Conservation (phyloP, 2,113 vertebrate species). For the Dipodomys spectabilis region DNA sequence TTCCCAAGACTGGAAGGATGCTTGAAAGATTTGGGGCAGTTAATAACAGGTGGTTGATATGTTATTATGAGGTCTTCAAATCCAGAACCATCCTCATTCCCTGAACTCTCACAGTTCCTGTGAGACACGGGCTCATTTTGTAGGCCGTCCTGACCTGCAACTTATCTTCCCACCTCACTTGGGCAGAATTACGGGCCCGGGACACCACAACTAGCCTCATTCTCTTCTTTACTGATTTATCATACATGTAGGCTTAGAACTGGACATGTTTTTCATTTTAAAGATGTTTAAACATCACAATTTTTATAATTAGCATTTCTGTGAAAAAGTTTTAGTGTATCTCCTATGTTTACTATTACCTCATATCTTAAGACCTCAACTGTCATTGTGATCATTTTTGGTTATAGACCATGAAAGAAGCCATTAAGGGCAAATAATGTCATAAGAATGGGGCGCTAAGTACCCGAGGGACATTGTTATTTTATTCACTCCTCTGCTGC, state of each 20-base stretch:
- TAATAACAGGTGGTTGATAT: conserved; percentile 8
- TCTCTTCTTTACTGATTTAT: neutral
- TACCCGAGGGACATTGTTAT: too few species aligned
- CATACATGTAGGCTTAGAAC: neutral
- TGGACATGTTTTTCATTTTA: neutral
- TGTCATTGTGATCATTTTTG: neutral
- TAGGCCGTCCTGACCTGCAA: neutral
- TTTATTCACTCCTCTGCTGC: too few species aligned
- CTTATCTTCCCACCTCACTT: too few species aligned
- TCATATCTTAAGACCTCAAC: neutral
- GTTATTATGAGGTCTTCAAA: neutral
- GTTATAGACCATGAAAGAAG: fast-evolving
- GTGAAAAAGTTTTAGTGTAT: neutral
- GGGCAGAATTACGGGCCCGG: neutral
- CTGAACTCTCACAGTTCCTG: neutral
- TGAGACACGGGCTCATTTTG: neutral
- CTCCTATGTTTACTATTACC: neutral
- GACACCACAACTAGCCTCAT: neutral
- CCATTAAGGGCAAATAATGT: neutral
- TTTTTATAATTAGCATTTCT: neutral
- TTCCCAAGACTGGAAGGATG: neutral
- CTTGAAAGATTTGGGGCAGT: neutral
- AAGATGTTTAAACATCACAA: neutral
- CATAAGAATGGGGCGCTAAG: fast-evolving
- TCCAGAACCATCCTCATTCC: neutral